Percentiles rank a stretch among this genome's conserved stretches.
phyloP scores from a whole-genome alignment of 1,140 invertebrate genomes.

The Drosophila nebulosa region DNA sequence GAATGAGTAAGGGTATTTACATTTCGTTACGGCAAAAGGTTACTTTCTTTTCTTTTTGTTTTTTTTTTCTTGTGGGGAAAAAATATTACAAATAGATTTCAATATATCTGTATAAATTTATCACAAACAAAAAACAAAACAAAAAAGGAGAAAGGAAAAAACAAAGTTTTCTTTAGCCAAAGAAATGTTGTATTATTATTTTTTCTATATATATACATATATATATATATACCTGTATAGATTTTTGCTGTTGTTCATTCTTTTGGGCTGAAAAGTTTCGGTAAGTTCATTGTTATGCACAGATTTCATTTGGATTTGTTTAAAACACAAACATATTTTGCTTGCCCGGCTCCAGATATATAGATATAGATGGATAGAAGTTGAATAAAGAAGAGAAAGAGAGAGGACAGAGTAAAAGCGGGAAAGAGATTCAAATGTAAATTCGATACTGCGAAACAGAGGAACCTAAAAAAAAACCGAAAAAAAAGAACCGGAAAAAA shows the following conservation, averaged over 20 bases:
- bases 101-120: slow-evolving; percentile 68
- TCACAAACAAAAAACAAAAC: slow-evolving; percentile 31
- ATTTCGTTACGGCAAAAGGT: neutral
- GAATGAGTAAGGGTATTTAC: neutral
- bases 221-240: too few species aligned
- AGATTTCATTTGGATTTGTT: slow-evolving; percentile 74
- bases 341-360: slow-evolving; percentile 9
- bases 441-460: neutral
- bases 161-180: slow-evolving; percentile 40
- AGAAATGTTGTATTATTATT: slow-evolving; percentile 36
- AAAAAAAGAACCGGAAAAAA: neutral
- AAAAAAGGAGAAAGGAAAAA: slow-evolving; percentile 18
- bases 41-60: neutral
- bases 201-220: neutral
- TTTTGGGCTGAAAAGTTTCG: slow-evolving; percentile 27
- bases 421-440: neutral
- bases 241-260: slow-evolving; percentile 20
- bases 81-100: slow-evolving; percentile 73
- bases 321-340: slow-evolving; percentile 67
- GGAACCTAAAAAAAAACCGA: slow-evolving; percentile 8
- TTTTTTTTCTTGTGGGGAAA: slow-evolving; percentile 1
- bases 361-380: neutral
- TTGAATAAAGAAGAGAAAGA: neutral
- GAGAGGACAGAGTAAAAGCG: too few species aligned
- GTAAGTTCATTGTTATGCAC: slow-evolving; percentile 65